Evolutionary conservation across 2,113 vertebrate species (phyloP), one percentile per base, ranked within the genome.

Genomic region (Cephalopholis sonnerati): DNA sequence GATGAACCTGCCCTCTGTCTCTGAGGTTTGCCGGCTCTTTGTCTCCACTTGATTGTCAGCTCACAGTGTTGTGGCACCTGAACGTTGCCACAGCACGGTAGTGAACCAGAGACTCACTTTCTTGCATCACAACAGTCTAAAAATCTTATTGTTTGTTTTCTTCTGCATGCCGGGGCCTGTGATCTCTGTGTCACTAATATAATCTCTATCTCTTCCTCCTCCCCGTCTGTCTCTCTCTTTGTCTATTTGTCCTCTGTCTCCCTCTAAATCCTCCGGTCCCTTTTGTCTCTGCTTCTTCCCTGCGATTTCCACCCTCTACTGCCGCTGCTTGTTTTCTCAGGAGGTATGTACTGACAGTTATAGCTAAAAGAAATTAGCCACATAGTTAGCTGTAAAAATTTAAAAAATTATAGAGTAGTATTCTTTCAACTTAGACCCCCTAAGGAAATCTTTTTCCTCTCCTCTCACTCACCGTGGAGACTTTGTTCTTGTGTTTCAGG

Each of bases 261-360:
- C 41, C 63, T 89, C 74, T 89, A 88, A 92, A 93, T 85, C 72
- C 80, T 91, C 87, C 68, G 86, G 71, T 91, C 90, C 78, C 74
- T 79, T 83, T 74, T 90, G 77, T 87, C 85, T 92, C 86, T 92
- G 68, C 91, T 94, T 93, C 90, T 84, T 77, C 84, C 83, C 90
- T 93, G 90, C 50, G 91, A 93, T 93, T 95, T 94, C 91, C 87
- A 84, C 66, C 87, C 88, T 92, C 93, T 93, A 73, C 91, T 92
- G 93, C 93, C 27, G 92, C 94, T 92, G 91, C 91, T 95, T 94
- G 86, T 94, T 93, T 93, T 91, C 90, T 92, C 93, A 95, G 94
- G 95, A 95, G 94, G 95, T 95, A 95, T 93, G 94, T 95, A 95
- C 89, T 72, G 72, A 73, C 44, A 62, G 75, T 84, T 79, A 53